Evolutionary conservation across 2,888 invertebrate species (phyloP), one percentile per base, ranked within the genome.

Genomic region (Flexamia atlantica): DNA sequence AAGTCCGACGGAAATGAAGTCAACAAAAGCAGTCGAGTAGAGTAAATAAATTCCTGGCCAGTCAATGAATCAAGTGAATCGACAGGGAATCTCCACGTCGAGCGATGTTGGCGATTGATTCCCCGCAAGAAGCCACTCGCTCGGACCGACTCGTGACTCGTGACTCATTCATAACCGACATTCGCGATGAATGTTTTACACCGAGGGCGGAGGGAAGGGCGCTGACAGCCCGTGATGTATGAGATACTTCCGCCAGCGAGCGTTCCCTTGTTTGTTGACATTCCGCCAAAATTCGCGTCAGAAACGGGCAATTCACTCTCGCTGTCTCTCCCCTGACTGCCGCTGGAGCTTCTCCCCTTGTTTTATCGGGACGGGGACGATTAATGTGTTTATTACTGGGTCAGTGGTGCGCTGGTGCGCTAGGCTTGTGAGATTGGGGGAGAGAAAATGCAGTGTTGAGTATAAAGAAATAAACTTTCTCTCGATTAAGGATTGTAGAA

Each of bases 201-300:
- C 28, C 64, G 30, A 20, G 17, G 28, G 28, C 4, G 40, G 72
- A 20, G 20, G n/a, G 40, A 40, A 30, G 42, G 20, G 40, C 17
- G 36, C 32, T 72, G 72, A 72, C 72, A 72, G 72, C 20, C 28
- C 28, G 2, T 76, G 74, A 76, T 76, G 74, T 28, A 76, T 76
- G 74, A 76, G 46, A 46, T 46, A 23, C 74, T 76, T 76, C 74
- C 74, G 46, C 46, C 14, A n/a, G 70, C 70, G 70, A 70, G 23
- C 40, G 14, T 64, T 64, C 64, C 4, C 70, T 46, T 76, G 74
- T 76, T 76, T 76, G 74, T 76, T 76, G 74, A 76, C 50, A 25
- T 46, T 42, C 36, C 20, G 72, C 72, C 72, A 72, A 64, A 64
- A 64, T 64, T 64, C 64, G 20, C 72, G 72, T 40, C 72, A 72